phyloP scores from a whole-genome alignment of 2,113 vertebrate species.

The Ornithorhynchus anatinus region DNA sequence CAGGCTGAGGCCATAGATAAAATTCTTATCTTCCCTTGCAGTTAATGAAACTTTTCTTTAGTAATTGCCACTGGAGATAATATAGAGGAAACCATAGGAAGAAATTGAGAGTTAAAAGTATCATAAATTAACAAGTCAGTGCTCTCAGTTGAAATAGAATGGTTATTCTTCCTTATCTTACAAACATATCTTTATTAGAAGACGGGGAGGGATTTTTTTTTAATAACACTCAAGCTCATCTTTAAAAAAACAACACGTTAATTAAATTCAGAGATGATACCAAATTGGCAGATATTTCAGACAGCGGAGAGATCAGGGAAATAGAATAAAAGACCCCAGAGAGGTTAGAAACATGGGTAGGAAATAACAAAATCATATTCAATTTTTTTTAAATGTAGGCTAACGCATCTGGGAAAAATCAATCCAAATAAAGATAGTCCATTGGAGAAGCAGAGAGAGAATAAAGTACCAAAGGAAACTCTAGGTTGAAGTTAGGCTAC shows the following conservation, averaged over 20 bases:
- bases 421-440: not conserved
- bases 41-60: not conserved
- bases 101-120: constrained; percentile 6
- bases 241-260: too few relatives aligned
- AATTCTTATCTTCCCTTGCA: not conserved
- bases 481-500: not conserved
- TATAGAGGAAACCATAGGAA: not conserved
- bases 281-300: too few relatives aligned
- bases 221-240: not conserved
- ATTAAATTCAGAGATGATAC: too few relatives aligned
- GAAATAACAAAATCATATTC: too few relatives aligned
- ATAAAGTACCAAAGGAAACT: not conserved
- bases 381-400: not conserved
- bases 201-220: constrained; percentile 4
- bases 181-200: constrained; percentile 19
- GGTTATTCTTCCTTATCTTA: constrained; percentile 22
- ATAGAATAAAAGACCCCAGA: too few relatives aligned
- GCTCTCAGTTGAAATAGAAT: not conserved
- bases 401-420: not conserved
- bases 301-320: too few relatives aligned
- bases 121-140: constrained; percentile 22
- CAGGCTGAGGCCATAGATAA: not conserved
- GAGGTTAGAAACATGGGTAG: too few relatives aligned
- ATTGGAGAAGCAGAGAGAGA: not conserved
- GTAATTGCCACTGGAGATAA: not conserved